phyloP scores from a whole-genome alignment of 2,797 vertebrate species.

The Channallabes apus region DNA sequence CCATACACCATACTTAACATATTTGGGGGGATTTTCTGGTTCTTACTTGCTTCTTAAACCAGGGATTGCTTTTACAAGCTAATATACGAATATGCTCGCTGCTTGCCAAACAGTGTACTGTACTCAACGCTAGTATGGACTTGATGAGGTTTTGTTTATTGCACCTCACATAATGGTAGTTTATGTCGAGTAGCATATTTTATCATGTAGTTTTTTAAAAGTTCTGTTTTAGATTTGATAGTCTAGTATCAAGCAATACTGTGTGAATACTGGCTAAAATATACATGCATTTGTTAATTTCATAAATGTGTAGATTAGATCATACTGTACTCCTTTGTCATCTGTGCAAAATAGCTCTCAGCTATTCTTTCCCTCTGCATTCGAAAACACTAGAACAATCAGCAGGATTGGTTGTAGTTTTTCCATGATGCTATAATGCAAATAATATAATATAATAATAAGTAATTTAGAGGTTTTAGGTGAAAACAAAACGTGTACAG shows the following conservation, averaged over 20 bases:
- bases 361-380: background rate
- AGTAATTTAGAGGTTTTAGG: background rate
- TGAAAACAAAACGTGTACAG: background rate
- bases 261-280: background rate
- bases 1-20: background rate
- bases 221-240: background rate
- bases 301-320: background rate
- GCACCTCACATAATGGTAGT: background rate
- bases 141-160: background rate
- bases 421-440: background rate
- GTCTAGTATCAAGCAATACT: background rate
- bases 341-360: background rate
- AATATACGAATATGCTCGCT: background rate
- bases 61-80: background rate
- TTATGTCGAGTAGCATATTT: background rate
- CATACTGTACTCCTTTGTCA: background rate
- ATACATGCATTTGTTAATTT: background rate
- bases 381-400: background rate
- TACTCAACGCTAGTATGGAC: background rate
- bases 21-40: background rate
- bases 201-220: background rate
- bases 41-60: background rate
- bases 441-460: background rate
- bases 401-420: background rate
- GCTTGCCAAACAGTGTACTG: background rate